Base-by-base conservation (phyloP, 1,140 invertebrate species). In the Formica selysi region DNA sequence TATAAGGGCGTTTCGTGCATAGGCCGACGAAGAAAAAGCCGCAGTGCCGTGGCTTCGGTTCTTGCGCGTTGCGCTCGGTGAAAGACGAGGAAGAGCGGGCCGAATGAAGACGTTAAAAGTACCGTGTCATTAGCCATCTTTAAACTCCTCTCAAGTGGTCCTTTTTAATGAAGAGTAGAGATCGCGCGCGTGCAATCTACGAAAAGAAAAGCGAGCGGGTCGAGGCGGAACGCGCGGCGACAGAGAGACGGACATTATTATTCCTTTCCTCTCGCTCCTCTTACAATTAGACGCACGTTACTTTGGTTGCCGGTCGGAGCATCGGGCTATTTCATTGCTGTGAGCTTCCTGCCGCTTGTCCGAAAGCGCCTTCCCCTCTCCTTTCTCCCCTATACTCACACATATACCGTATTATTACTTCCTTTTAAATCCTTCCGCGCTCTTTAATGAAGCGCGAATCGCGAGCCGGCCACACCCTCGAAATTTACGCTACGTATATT, bases 161-260 rank as follows among this genome's bases (percentile, higher is more conserved):
- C 78, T 84, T 90, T 70, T 90, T 90, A 90, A 90, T 87, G 89
- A 90, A 90, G 88, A 89, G 88, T 51, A 62, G 78, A 85, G 78
- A 85, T 61, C 88, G 78, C 22, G 71, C 51, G 26, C 61, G 57
- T 22, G 89, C 73, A 85, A 90, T 90, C 86, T 65, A 11, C 29
- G 57, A 10, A 11, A 41, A 84, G 71, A 64, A 73, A 87, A 74
- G 76, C 61, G 51, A 65, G 11, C 62, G 59, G 80, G 62, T 10
- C 74, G 62, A 85, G 59, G 54, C 62, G 84, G 48, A 68, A 26
- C 78, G 38, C 73, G 68, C 70, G 48, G 70, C 26, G 32, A 4
- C 32, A 32, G 32, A 32, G 32, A 71, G 65, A 86, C 67, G 78
- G 76, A 62, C 57, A 85, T 76, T 80, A 85, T 90, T 87, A 80